phyloP scores from a whole-genome alignment of 2,797 vertebrate species.

The Hydrophis major region DNA sequence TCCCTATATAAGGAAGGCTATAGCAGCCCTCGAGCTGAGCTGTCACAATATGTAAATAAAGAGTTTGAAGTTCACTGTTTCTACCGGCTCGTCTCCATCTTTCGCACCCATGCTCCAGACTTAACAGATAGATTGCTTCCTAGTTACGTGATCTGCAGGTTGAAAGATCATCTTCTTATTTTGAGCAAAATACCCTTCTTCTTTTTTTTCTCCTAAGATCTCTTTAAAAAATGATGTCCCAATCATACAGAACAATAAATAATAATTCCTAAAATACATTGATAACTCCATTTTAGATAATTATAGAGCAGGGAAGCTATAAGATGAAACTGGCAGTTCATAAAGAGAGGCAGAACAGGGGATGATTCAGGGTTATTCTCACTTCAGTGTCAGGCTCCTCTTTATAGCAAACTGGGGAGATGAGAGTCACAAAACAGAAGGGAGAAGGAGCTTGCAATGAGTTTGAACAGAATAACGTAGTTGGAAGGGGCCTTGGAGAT shows the following conservation, averaged over 20 bases:
- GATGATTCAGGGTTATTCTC: not conserved
- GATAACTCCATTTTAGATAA: not conserved
- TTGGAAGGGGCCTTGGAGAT: not conserved
- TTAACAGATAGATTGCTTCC: not conserved
- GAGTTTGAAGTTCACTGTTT: too few relatives aligned
- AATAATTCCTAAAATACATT: not conserved
- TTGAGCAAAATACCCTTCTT: constrained; percentile 40
- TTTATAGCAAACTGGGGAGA: too few relatives aligned
- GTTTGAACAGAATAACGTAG: not conserved
- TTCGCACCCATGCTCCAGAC: too few relatives aligned
- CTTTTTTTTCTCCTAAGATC: not conserved
- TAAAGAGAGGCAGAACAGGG: not conserved
- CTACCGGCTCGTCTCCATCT: too few relatives aligned
- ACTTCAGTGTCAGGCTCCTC: not conserved
- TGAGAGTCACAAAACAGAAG: too few relatives aligned
- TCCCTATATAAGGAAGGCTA: too few relatives aligned
- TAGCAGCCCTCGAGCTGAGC: too few relatives aligned
- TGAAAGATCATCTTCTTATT: constrained; percentile 28
- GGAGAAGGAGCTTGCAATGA: not conserved
- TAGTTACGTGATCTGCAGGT: not conserved
- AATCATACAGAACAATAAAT: not conserved
- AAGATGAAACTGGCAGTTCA: not conserved
- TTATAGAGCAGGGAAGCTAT: not conserved
- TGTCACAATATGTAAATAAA: too few relatives aligned
- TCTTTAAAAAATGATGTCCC: not conserved